Evolutionary conservation across 1,140 invertebrate genomes (phyloP).

Genomic region (Bombus breviceps): DNA sequence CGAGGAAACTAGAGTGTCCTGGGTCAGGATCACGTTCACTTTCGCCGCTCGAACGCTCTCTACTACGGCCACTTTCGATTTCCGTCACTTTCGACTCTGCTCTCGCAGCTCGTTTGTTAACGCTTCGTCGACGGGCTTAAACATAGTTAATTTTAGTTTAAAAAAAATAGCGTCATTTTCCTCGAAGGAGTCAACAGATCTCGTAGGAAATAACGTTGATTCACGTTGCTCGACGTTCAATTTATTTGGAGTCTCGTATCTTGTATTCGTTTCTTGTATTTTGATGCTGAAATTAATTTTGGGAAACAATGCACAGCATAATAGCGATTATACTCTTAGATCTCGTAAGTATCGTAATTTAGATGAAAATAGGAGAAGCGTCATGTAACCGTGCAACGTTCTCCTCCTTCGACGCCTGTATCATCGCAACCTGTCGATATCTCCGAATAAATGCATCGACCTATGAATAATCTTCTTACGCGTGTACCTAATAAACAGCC

Average conservation of each 20-base stretch:
- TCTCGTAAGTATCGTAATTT: background rate
- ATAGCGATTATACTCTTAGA: background rate
- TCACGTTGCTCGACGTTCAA: no score
- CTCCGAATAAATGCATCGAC: background rate
- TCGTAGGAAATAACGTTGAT: background rate
- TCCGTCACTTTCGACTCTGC: constrained; percentile 11
- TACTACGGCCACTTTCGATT: constrained; percentile 39
- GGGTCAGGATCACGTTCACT: constrained; percentile 60
- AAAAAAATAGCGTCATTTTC: no score
- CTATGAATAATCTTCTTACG: background rate
- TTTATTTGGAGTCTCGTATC: no score
- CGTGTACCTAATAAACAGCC: background rate
- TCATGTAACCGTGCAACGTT: background rate
- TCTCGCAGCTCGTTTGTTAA: no score
- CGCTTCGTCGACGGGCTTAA: no score
- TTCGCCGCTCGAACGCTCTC: constrained; percentile 24
- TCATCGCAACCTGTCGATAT: background rate
- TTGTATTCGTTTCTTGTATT: background rate
- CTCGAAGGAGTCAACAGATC: no score
- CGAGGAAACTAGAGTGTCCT: constrained; percentile 54
- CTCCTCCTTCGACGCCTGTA: background rate
- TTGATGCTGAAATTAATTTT: background rate
- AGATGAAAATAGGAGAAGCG: background rate
- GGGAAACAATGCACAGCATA: background rate
- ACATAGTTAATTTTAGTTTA: no score